These are phyloP conservation scores for Lasioglossum vierecki DNA, from an alignment of 2,888 invertebrate species.

Conservation along the genomic window DNA sequence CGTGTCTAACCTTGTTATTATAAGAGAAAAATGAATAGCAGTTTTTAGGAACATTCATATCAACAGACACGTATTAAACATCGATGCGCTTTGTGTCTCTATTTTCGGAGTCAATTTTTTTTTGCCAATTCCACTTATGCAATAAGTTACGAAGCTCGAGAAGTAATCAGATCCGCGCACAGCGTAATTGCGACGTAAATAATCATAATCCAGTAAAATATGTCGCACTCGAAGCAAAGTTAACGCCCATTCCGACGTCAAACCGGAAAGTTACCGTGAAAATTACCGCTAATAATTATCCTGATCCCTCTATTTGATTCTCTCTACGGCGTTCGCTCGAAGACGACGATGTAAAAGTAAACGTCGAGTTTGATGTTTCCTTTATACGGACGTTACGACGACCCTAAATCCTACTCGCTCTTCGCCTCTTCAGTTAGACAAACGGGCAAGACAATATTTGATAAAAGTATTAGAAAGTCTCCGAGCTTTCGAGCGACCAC, in stretches of 20 bases:
- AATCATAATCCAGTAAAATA: background rate
- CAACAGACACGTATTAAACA: no score
- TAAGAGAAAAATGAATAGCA: no score
- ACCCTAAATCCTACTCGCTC: conserved; percentile 2
- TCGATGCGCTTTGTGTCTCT: background rate
- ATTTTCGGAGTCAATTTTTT: no score
- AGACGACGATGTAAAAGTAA: background rate
- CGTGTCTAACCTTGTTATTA: background rate
- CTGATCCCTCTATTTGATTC: background rate
- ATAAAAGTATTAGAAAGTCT: conserved; percentile 14
- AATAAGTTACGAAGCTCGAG: background rate
- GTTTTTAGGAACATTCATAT: no score
- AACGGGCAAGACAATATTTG: background rate
- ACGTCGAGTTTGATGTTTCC: conserved; percentile 23
- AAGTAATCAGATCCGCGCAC: background rate
- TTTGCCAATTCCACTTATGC: background rate
- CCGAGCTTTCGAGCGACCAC: background rate
- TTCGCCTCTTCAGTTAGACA: background rate
- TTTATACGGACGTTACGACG: conserved; percentile 22
- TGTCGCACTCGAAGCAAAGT: background rate
- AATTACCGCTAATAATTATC: background rate
- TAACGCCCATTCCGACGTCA: background rate
- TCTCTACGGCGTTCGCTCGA: background rate
- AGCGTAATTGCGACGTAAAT: background rate
- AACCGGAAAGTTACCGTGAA: background rate